phyloP scores from a whole-genome alignment of 2,113 vertebrate genomes.

The Bujurquina vittata region DNA sequence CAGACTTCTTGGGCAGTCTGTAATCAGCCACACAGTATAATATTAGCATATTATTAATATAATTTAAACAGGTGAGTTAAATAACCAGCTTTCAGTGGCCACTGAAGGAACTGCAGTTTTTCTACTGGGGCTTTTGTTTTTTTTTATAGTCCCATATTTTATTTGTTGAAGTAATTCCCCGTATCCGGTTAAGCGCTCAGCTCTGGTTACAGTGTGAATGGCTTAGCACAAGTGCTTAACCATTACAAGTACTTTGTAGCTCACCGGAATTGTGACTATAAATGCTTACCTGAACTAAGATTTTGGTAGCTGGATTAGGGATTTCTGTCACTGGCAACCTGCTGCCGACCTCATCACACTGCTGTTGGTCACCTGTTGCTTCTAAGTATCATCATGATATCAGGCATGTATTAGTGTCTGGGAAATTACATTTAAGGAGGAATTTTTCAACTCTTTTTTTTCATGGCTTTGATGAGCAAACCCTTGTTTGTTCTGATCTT shows the following conservation, averaged over 20 bases:
- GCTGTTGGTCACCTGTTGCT: neutral
- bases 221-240: no score
- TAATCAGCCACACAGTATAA: neutral
- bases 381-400: neutral
- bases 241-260: no score
- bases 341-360: neutral
- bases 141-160: no score
- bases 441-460: slow-evolving; percentile 37
- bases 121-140: no score
- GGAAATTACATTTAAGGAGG: neutral
- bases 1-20: neutral
- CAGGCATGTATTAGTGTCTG: neutral
- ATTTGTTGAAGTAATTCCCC: no score
- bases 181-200: no score
- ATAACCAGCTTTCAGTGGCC: no score
- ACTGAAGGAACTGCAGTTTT: no score
- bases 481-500: slow-evolving; percentile 38
- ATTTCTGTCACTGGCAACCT: neutral
- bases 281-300: neutral
- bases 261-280: no score
- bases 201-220: no score
- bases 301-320: neutral
- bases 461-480: slow-evolving; percentile 8
- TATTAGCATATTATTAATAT: neutral
- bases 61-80: no score